Evolutionary conservation across 2,888 invertebrate species (phyloP).

Genomic region (Cyclophora albipunctata): DNA sequence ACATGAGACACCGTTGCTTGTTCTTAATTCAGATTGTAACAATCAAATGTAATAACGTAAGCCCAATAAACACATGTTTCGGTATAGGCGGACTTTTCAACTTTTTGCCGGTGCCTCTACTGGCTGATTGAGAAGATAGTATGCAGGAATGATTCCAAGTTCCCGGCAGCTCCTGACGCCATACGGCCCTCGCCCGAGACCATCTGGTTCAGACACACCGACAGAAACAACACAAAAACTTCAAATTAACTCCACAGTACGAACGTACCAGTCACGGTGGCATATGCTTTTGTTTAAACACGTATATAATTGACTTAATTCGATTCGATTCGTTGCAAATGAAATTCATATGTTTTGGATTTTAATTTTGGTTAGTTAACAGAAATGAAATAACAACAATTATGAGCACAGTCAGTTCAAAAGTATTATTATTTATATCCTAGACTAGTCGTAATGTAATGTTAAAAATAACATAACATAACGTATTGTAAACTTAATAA

Average conservation of each 20-base stretch:
- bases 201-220: slow-evolving; percentile 47
- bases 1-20: too few relatives aligned
- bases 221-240: slow-evolving; percentile 43
- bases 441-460: too few relatives aligned
- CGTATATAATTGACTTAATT: slow-evolving; percentile 44
- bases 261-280: slow-evolving; percentile 49
- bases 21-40: too few relatives aligned
- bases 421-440: too few relatives aligned
- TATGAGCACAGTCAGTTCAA: too few relatives aligned
- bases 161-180: slow-evolving; percentile 25
- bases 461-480: too few relatives aligned
- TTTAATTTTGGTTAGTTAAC: too few relatives aligned
- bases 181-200: slow-evolving; percentile 50
- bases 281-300: slow-evolving; percentile 53
- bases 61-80: neutral
- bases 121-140: slow-evolving; percentile 44
- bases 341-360: too few relatives aligned
- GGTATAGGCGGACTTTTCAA: neutral
- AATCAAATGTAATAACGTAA: too few relatives aligned
- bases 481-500: too few relatives aligned
- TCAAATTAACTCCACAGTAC: slow-evolving; percentile 37
- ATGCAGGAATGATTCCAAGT: slow-evolving; percentile 48
- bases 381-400: too few relatives aligned
- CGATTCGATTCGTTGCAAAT: slow-evolving; percentile 18
- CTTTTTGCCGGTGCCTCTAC: neutral